Base-by-base conservation (phyloP, 1,140 invertebrate species). In the Drosophila sturtevanti region DNA sequence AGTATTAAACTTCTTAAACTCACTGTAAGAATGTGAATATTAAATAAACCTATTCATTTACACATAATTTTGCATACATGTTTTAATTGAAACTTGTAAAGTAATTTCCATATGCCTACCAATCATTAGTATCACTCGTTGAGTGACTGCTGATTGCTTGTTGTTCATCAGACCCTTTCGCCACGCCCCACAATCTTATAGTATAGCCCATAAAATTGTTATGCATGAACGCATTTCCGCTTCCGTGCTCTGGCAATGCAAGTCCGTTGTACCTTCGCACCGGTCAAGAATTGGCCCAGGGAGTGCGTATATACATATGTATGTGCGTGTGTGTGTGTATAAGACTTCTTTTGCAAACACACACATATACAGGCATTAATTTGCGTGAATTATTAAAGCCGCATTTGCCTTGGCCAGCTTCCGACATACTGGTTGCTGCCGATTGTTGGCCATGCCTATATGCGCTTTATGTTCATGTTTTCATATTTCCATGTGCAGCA, bases 151-250 rank as follows among this genome's bases (percentile, higher is more conserved):
- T 34, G 27, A 31, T 16, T 4, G 21, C 14, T 44, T 16, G 41
- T 16, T 44, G 41, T 18, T 16, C 1, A 1, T 14, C 16, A 41
- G 38, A n/a, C n/a, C 5, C 38, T 14, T 54, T 48, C 12, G 7
- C 34, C 21, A 16, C 9, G 52, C 14, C 21, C 27, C 16, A 6
- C 27, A 31, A 31, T 31, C 27, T 31, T 52, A 31, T 7, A 41
- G n/a, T n/a, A 31, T 70, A 24, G 38, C 16, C 48, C 60, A 52
- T 59, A 21, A 66, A 55, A 84, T 56, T 76, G 62, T 44, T 72
- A 76, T 79, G 82, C 82, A 79, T 77, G 71, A 52, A 68, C 60
- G 82, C 82, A 87, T 72, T 72, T 87, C 82, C 82, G 75, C 12
- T 86, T 81, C 75, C 78, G 61, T 54, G 18, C 41, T 18, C 7